Base-by-base conservation (phyloP, 2,888 invertebrate species). In the Hydriomena furcata region DNA sequence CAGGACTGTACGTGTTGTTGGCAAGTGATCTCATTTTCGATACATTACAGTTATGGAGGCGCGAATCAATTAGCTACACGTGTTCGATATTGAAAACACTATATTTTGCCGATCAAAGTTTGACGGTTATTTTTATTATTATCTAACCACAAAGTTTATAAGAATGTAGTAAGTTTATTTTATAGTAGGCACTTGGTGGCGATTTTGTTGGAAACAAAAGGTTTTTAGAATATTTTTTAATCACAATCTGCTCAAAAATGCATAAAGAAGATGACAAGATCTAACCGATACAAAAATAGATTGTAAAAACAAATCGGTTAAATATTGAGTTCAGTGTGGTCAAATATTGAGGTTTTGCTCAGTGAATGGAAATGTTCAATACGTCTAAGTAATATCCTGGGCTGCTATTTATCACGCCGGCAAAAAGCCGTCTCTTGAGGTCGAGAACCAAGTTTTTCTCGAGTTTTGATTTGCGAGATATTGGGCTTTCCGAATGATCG, bases 11-110 rank as follows among this genome's bases (percentile, higher is more conserved):
- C 75, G 74, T 73, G 70, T 65, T 65, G 38, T 60, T 61, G 55
- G 59, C 58, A 64, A 58, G 52, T 57, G 67, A 76, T 77, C 73
- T 68, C 65, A 61, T 52, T 52, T 36, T 72, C 74, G 68, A 79
- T 79, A 79, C 72, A 75, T 52, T 50, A 50, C 49, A 41, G 60
- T 48, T 60, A 60, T 58, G 43, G 52, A 36, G 41, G 45, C 37
- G 37, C 48, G 50, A 58, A 61, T 58, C 61, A 61, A 61, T 61
- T 61, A 58, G 52, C 41, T 54, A 56, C 60, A 52, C 56, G 52
- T 55, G 58, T 58, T 58, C 45, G 43, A 45, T 52, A 27, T 31
- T 23, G 23, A 23, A 41, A 41, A 10, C 8, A 20, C 12, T n/a
- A 3, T 35, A 17, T 35, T 36, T 12, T n/a, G 24, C 24, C n/a